A percentile compares a stretch with the other conserved stretches of the same genome.
Conservation (phyloP, 2,888 invertebrate genomes). For the Fragum fragum region DNA sequence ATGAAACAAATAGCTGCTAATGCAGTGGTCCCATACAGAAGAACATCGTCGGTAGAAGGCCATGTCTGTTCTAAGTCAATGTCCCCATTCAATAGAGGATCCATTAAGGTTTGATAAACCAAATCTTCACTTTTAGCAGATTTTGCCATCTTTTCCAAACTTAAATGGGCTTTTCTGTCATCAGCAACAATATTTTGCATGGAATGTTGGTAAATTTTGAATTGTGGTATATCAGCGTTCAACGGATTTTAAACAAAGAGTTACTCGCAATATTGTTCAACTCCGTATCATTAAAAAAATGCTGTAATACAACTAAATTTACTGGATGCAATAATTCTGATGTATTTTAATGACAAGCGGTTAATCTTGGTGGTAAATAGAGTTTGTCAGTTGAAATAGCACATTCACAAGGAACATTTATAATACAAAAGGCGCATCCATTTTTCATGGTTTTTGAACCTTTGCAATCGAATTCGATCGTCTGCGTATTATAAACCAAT, state of each 20-base stretch:
- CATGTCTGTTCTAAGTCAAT: conserved; percentile 23
- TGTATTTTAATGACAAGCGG: conserved; percentile 34
- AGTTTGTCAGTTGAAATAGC: conserved; percentile 22
- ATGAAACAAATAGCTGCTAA: conserved; percentile 18
- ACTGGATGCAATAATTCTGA: conserved; percentile 37
- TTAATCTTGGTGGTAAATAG: conserved; percentile 35
- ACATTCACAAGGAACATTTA: conserved; percentile 42
- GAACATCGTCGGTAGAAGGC: conserved; percentile 16
- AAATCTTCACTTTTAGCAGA: conserved; percentile 31
- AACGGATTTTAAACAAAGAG: conserved; percentile 27
- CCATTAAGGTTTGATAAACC: conserved; percentile 34
- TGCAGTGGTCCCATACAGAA: conserved; percentile 33
- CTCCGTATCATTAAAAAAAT: conserved; percentile 37
- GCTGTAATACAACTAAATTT: conserved; percentile 45
- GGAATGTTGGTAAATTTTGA: conserved; percentile 36
- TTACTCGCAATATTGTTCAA: conserved; percentile 12
- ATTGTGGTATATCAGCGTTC: conserved; percentile 16
- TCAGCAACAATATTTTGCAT: conserved; percentile 26
- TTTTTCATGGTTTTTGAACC: conserved; percentile 7
- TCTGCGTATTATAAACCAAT: conserved; percentile 25
- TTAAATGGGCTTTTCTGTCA: conserved; percentile 34
- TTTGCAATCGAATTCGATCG: conserved; percentile 35
- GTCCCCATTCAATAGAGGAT: conserved; percentile 37
- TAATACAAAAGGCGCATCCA: conserved; percentile 38
- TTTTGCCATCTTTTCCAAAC: no score